Base-by-base conservation (phyloP, 2,113 vertebrate species). In the Bubo blakistoni region DNA sequence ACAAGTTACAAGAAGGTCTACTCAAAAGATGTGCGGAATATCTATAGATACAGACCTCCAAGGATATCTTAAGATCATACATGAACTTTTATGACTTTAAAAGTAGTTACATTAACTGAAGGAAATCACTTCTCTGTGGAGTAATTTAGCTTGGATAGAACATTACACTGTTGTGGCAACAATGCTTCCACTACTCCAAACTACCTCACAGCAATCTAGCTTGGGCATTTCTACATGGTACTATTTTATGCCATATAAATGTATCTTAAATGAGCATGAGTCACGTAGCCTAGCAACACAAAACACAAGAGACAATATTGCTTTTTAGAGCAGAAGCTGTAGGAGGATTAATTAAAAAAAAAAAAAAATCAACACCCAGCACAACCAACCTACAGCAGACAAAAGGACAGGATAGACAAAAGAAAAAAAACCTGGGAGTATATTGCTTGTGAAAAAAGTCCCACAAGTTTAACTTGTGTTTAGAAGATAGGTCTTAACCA, bases 351-450 rank as follows among this genome's bases (percentile, higher is more conserved):
- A 63, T 25, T 14, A 27, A 52, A 6, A 27, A 18, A 52, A 58
- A 15, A 20, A 9, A 32, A 40, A 30, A 47, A 29, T 3, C 34
- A n/a, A 30, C 14, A 74, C 5, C 7, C 16, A 74, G 40, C 49
- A 70, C 1, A 1, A 65, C 18, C 85, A 86, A 77, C 59, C 8
- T 24, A 47, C 16, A 77, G 76, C 83, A 57, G 34, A 57, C 18
- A 82, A 90, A 91, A 90, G 57, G 47, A 85, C 32, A 87, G 5
- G 9, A 44, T 1, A 84, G 55, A 70, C 15, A 81, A 51, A 55
- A 34, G 1, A 22, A 21, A 29, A 44, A n/a, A 47, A 54, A 46
- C 13, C 2, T 6, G 10, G 1, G 6, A 71, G 6, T 4, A 1
- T 14, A 65, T 27, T 46, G 8, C 16, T 46, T 15, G 15, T 57